Percentiles rank a stretch among this genome's conserved stretches.
These are phyloP conservation scores for Agapornis canus DNA, from an alignment of 2,797 vertebrate species.

Conservation along the genomic window DNA sequence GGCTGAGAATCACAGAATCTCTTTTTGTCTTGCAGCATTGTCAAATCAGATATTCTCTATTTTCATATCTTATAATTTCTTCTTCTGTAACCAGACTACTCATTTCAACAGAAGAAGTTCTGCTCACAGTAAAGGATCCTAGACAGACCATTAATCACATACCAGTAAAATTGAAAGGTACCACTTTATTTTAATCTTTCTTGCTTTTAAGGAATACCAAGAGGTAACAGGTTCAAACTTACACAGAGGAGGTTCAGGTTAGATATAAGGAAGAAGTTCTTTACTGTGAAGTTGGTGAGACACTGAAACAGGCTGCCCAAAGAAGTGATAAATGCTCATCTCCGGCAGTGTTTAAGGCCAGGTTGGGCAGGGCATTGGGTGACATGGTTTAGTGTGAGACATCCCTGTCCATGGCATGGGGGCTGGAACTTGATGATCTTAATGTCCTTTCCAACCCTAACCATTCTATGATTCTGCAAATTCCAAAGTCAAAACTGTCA, in stretches of 20 bases:
- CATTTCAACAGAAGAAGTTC: not conserved
- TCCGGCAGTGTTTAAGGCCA: not conserved
- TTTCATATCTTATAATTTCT: not conserved
- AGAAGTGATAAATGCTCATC: not conserved
- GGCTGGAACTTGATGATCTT: not conserved
- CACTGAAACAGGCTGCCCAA: not conserved
- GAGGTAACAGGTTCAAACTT: not conserved
- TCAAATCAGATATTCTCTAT: not conserved
- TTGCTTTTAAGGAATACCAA: not conserved
- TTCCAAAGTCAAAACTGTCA: not conserved
- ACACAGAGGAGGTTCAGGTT: not conserved
- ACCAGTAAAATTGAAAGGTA: not conserved
- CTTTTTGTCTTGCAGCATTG: not conserved
- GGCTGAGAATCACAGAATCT: not conserved
- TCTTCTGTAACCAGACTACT: not conserved
- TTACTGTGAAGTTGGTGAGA: not conserved
- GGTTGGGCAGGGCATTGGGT: not conserved
- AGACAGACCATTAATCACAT: not conserved
- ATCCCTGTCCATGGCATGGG: not conserved
- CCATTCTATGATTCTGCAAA: not conserved
- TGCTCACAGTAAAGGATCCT: not conserved
- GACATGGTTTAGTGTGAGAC: not conserved
- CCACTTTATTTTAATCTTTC: not conserved
- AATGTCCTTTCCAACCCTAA: not conserved
- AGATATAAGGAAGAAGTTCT: not conserved